Evolutionary conservation across 2,888 invertebrate genomes (phyloP).

Genomic region (Parnassius smintheus): DNA sequence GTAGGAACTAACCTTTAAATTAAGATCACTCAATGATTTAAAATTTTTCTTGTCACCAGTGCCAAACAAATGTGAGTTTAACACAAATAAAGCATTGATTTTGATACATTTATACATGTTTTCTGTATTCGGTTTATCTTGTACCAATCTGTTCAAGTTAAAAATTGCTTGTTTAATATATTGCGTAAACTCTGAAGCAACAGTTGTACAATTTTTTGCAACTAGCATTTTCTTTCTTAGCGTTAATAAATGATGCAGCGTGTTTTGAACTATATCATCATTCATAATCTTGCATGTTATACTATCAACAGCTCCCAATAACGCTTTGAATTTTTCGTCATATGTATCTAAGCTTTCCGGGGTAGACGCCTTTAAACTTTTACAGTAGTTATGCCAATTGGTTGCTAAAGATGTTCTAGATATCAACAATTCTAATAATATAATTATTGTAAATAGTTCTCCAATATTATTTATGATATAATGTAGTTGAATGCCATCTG

Average conservation of each 20-base stretch:
- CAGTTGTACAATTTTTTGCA: conserved; percentile 65
- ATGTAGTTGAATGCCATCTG: conserved; percentile 73
- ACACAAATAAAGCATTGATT: conserved; percentile 84
- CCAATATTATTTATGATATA: conserved; percentile 80
- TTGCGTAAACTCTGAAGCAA: conserved; percentile 83
- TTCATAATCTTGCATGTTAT: conserved; percentile 84
- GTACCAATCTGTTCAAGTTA: conserved; percentile 81
- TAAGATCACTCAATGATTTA: conserved; percentile 86
- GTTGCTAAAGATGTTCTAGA: conserved; percentile 57
- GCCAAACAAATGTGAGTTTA: conserved; percentile 87
- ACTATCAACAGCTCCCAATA: conserved; percentile 86
- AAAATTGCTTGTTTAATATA: conserved; percentile 83
- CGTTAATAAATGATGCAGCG: conserved; percentile 64
- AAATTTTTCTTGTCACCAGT: conserved; percentile 88
- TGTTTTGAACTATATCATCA: conserved; percentile 85
- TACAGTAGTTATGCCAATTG: conserved; percentile 90
- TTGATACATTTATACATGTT: conserved; percentile 83
- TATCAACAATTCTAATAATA: conserved; percentile 84
- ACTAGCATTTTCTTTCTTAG: conserved; percentile 66
- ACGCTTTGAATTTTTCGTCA: conserved; percentile 82
- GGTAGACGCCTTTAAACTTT: conserved; percentile 86
- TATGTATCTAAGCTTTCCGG: conserved; percentile 82
- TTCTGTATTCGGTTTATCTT: conserved; percentile 75
- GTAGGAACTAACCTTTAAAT: conserved; percentile 83
- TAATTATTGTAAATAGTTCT: conserved; percentile 84